Conservation (phyloP, 30 jellyfish, hydroid and myxozoan genomes). For the Chironex yamaguchii region DNA sequence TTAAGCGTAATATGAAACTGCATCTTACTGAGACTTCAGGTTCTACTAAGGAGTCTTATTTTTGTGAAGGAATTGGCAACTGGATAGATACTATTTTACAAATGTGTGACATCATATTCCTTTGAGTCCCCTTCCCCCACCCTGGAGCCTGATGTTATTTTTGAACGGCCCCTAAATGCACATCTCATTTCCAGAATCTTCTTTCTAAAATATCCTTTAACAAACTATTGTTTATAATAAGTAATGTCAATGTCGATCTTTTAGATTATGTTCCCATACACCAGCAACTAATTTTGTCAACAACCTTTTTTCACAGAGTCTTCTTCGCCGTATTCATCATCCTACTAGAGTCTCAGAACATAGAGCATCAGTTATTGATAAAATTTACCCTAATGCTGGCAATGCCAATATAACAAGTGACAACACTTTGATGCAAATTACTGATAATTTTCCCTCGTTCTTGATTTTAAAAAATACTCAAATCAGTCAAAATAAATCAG, state of each 20-base stretch:
- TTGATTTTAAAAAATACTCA: conserved; percentile 17
- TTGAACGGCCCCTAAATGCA: too few relatives aligned
- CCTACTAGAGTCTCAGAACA: conserved; percentile 10
- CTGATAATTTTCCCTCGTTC: conserved; percentile 55
- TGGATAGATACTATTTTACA: too few relatives aligned
- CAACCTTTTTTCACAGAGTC: neutral
- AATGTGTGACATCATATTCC: too few relatives aligned
- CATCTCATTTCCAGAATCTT: conserved; percentile 20
- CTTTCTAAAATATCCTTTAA: conserved; percentile 13
- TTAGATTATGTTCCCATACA: conserved; percentile 24
- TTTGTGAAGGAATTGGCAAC: too few relatives aligned
- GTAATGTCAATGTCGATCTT: conserved; percentile 49
- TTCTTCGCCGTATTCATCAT: conserved; percentile 23
- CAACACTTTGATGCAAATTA: conserved; percentile 28
- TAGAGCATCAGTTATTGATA: conserved; percentile 19
- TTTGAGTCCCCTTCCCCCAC: too few relatives aligned
- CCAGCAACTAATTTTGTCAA: conserved; percentile 21
- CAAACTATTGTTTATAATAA: conserved; percentile 19
- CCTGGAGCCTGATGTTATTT: too few relatives aligned
- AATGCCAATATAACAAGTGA: conserved; percentile 30
- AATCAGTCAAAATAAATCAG: neutral
- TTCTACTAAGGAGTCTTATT: too few relatives aligned
- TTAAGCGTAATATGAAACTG: too few relatives aligned
- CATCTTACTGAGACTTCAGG: too few relatives aligned
- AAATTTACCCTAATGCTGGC: conserved; percentile 26